Conservation (phyloP, 2,797 vertebrate genomes). For the Chaunax sp. region DNA sequence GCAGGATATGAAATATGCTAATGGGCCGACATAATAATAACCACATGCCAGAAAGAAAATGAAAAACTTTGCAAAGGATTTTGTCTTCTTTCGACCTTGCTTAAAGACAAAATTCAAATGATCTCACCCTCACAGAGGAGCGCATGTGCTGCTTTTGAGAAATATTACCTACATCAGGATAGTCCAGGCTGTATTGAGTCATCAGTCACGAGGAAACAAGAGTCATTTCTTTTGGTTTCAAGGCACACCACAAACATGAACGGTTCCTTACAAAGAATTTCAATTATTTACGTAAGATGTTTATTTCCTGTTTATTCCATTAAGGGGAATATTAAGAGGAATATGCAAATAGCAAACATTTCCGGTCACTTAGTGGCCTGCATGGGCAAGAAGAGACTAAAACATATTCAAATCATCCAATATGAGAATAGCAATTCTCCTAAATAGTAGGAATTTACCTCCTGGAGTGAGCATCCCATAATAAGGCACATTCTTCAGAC, state of each 20-base stretch:
- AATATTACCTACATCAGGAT: slow-evolving; percentile 3
- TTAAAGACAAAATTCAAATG: slow-evolving; percentile 25
- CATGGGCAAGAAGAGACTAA: too few relatives aligned
- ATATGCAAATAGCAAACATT: too few relatives aligned
- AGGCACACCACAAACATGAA: slow-evolving; percentile 2
- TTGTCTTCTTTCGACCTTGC: slow-evolving; percentile 33
- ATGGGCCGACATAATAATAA: slow-evolving; percentile 66
- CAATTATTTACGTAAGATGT: too few relatives aligned
- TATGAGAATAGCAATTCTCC: too few relatives aligned
- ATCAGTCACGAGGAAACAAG: slow-evolving; percentile 23
- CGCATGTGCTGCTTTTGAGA: slow-evolving; percentile 13
- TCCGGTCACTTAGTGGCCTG: too few relatives aligned
- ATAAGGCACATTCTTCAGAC: too few relatives aligned
- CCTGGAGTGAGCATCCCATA: too few relatives aligned
- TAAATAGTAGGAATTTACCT: too few relatives aligned
- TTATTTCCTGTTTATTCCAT: too few relatives aligned
- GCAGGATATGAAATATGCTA: slow-evolving; percentile 80
- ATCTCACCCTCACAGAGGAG: slow-evolving; percentile 9
- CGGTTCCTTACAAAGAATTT: slow-evolving; percentile 3
- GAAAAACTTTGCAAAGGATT: slow-evolving; percentile 36
- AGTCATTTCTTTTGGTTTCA: slow-evolving; percentile 8
- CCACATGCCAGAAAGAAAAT: slow-evolving; percentile 40
- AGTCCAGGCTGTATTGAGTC: slow-evolving; percentile 5
- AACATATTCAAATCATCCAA: too few relatives aligned
- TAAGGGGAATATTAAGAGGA: too few relatives aligned